Percentiles rank a stretch among this genome's conserved stretches.
phyloP scores from a whole-genome alignment of 1,140 invertebrate genomes.

The Phocides pigmalion region DNA sequence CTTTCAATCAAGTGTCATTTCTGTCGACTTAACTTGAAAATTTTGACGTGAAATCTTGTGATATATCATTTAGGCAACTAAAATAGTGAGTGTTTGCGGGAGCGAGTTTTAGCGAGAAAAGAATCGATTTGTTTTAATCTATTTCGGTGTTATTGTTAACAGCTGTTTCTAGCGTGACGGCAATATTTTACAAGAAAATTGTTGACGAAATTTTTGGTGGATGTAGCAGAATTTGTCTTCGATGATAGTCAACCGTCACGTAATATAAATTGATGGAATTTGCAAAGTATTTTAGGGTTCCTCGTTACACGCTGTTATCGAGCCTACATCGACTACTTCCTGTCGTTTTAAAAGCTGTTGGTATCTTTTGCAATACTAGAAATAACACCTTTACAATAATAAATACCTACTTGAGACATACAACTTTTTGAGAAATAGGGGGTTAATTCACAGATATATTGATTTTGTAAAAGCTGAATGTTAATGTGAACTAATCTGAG shows the following conservation, averaged over 20 bases:
- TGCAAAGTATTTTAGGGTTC: not conserved
- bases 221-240: slow-evolving; percentile 16
- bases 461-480: too few relatives aligned
- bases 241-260: not conserved
- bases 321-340: too few relatives aligned
- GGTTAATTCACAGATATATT: too few relatives aligned
- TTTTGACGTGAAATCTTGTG: slow-evolving; percentile 49
- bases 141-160: slow-evolving; percentile 55
- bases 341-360: too few relatives aligned
- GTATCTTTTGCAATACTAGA: too few relatives aligned
- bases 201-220: slow-evolving; percentile 4
- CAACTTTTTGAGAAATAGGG: too few relatives aligned
- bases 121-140: slow-evolving; percentile 65
- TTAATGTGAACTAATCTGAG: too few relatives aligned
- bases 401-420: too few relatives aligned
- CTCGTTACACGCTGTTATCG: too few relatives aligned
- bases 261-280: not conserved
- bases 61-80: slow-evolving; percentile 66
- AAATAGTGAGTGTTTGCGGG: slow-evolving; percentile 75
- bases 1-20: slow-evolving; percentile 36
- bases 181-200: slow-evolving; percentile 14
- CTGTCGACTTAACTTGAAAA: slow-evolving; percentile 39
- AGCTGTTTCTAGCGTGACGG: slow-evolving; percentile 40
- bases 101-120: slow-evolving; percentile 69
- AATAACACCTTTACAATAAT: too few relatives aligned